A percentile compares a stretch with the other conserved stretches of the same genome.
Evolutionary conservation across 2,113 vertebrate genomes (phyloP).

Genomic region (Eubucco bourcierii): DNA sequence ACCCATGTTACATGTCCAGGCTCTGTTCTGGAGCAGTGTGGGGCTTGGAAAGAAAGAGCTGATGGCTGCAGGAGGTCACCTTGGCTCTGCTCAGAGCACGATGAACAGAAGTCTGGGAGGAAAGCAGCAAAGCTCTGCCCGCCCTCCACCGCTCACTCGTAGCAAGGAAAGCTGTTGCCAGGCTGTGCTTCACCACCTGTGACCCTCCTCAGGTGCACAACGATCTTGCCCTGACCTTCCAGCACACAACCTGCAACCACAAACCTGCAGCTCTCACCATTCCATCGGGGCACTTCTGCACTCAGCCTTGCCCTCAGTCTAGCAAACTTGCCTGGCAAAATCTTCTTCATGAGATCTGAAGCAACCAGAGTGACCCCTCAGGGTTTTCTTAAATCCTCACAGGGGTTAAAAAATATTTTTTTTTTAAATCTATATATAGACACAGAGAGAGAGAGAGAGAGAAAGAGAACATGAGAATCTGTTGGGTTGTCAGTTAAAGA

Average conservation of each 20-base stretch:
- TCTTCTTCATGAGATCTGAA: background rate
- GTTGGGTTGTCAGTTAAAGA: no score
- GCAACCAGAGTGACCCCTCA: fast-evolving
- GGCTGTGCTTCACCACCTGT: background rate
- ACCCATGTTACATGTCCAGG: no score
- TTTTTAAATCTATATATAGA: no score
- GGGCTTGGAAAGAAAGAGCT: background rate
- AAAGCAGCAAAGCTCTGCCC: background rate
- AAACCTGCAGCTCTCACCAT: background rate
- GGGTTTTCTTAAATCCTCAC: background rate
- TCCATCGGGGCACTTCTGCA: background rate
- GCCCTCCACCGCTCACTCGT: background rate
- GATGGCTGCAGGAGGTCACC: background rate
- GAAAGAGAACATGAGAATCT: no score
- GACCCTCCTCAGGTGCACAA: slow-evolving; percentile 1
- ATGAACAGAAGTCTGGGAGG: background rate
- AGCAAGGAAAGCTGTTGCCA: background rate
- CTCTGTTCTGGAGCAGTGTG: background rate
- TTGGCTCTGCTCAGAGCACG: fast-evolving
- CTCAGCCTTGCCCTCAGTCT: fast-evolving
- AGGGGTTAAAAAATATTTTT: background rate
- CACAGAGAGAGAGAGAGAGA: no score
- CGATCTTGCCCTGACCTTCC: background rate
- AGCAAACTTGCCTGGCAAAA: background rate
- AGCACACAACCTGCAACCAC: background rate